A percentile compares a stretch with the other conserved stretches of the same genome.
phyloP scores from a whole-genome alignment of 2,113 vertebrate species.

The Crotalus viridis region DNA sequence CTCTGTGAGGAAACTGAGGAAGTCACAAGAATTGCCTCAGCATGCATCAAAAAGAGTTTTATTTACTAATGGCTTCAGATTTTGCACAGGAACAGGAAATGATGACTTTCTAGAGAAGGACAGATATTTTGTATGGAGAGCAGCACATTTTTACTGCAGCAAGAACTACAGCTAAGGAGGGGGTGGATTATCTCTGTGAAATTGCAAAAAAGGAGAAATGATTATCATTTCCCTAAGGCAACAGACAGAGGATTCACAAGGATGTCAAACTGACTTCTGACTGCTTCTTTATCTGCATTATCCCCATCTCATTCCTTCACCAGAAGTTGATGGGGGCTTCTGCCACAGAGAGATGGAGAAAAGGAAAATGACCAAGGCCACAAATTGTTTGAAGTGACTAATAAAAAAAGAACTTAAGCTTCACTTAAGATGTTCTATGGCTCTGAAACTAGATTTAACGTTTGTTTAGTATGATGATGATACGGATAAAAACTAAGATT shows the following conservation, averaged over 20 bases:
- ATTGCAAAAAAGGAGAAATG: background rate
- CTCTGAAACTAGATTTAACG: background rate
- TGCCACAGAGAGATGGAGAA: background rate
- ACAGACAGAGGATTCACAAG: background rate
- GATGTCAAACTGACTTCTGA: background rate
- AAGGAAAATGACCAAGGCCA: background rate
- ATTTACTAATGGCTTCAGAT: conserved; percentile 14
- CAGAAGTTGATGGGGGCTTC: background rate
- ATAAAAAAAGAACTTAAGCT: background rate
- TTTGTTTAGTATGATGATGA: background rate
- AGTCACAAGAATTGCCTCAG: conserved; percentile 23
- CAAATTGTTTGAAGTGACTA: background rate
- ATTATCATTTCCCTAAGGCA: background rate
- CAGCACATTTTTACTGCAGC: background rate
- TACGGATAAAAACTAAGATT: background rate
- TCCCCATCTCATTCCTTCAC: background rate
- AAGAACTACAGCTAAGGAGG: background rate
- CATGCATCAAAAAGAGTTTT: background rate
- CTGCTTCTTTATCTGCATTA: background rate
- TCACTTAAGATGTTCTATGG: background rate
- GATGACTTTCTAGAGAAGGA: conserved; percentile 26
- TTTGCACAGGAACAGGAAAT: conserved; percentile 29
- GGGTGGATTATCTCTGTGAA: background rate
- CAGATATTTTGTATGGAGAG: conserved; percentile 10
- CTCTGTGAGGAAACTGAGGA: conserved; percentile 34